These are phyloP conservation scores for Conus ventricosus DNA, from an alignment of 1,140 invertebrate species.

Conservation along the genomic window DNA sequence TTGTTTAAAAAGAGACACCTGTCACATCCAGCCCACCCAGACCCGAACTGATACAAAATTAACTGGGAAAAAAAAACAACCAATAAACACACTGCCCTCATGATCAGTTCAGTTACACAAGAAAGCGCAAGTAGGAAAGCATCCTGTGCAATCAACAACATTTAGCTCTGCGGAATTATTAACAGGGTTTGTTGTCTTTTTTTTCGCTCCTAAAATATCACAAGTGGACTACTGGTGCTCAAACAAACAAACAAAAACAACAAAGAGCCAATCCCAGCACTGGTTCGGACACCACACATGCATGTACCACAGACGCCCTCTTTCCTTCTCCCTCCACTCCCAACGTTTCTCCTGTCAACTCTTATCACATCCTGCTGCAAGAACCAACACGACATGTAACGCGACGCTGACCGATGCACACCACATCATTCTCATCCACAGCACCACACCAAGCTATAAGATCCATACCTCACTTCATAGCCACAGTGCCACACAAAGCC, in stretches of 20 bases:
- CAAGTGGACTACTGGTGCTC: background rate
- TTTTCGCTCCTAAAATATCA: background rate
- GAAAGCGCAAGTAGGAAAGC: background rate
- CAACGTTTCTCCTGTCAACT: background rate
- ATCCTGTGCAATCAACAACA: slow-evolving; percentile 3
- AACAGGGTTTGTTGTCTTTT: background rate
- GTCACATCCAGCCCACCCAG: too few species aligned
- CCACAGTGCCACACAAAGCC: too few species aligned
- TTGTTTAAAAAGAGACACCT: too few species aligned
- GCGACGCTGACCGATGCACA: too few species aligned
- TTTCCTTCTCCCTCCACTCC: background rate
- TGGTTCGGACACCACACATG: background rate
- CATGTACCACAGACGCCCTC: background rate
- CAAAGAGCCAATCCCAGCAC: background rate
- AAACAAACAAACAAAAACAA: background rate
- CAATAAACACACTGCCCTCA: background rate
- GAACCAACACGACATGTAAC: background rate
- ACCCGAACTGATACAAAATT: too few species aligned
- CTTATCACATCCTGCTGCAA: background rate
- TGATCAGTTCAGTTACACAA: background rate
- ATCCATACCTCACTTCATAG: too few species aligned
- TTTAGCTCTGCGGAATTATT: background rate
- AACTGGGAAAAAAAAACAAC: too few species aligned
- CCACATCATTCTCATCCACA: too few species aligned
- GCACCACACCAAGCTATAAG: too few species aligned